Evolutionary conservation across 2,113 vertebrate species (phyloP).

Genomic region (Callospermophilus lateralis): DNA sequence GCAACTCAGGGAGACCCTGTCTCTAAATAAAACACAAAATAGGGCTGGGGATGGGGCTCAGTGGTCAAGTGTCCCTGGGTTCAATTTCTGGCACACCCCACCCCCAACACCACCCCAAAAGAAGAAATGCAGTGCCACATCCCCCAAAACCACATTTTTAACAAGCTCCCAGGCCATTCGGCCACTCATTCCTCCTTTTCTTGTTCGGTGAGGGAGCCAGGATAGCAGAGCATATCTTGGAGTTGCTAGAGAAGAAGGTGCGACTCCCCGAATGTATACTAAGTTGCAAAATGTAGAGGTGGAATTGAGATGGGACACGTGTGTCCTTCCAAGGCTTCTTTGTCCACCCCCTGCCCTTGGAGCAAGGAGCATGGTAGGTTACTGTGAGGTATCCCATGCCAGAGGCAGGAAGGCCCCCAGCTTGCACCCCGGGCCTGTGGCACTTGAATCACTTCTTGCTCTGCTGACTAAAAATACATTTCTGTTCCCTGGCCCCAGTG

Average conservation of each 20-base stretch:
- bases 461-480: conserved; percentile 67
- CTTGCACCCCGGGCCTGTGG: not conserved
- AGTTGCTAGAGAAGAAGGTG: not conserved
- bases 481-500: conserved; percentile 69
- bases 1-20: no score
- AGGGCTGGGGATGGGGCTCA: no score
- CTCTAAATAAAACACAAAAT: no score
- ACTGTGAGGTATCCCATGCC: not conserved
- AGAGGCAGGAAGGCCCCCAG: not conserved
- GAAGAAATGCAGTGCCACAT: not conserved
- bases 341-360: accelerated
- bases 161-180: not conserved
- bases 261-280: not conserved
- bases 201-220: not conserved
- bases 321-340: accelerated
- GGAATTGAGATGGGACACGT: not conserved
- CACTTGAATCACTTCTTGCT: conserved; percentile 53
- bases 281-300: not conserved
- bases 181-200: not conserved
- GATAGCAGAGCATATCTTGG: not conserved
- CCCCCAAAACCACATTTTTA: not conserved
- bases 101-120: no score
- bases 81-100: no score
- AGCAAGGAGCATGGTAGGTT: not conserved
- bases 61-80: no score